Evolutionary conservation across 2,113 vertebrate species (phyloP).

Genomic region (Philantomba maxwellii): DNA sequence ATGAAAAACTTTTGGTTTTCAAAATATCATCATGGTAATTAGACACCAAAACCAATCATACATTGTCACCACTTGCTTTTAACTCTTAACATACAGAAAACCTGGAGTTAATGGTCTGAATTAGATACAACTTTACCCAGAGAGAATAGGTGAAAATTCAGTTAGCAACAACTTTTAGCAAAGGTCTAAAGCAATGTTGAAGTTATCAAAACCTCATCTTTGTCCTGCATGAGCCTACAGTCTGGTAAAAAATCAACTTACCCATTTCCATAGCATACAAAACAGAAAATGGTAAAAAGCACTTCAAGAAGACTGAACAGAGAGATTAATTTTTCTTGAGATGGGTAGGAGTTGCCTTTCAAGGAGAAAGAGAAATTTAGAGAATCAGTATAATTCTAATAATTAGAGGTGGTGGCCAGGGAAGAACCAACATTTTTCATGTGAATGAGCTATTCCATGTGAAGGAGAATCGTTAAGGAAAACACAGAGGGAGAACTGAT

Average conservation of each 20-base stretch:
- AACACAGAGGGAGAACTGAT: background rate
- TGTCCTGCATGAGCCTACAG: background rate
- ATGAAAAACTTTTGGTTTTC: background rate
- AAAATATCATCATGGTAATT: background rate
- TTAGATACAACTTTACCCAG: background rate
- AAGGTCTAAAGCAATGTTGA: background rate
- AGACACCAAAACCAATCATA: background rate
- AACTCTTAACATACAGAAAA: background rate
- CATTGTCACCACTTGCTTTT: slow-evolving; percentile 2
- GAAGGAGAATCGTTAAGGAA: background rate
- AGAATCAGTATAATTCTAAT: background rate
- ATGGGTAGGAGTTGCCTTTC: background rate
- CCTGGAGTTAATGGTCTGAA: background rate
- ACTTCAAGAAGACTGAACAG: background rate
- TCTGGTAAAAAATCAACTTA: background rate
- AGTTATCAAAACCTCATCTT: background rate
- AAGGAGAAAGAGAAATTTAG: background rate
- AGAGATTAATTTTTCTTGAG: background rate
- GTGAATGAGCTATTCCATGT: background rate
- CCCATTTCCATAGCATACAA: background rate
- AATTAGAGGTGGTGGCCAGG: background rate
- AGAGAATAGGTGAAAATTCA: background rate
- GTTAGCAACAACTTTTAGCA: background rate
- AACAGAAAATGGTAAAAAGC: background rate
- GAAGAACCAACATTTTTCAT: background rate